A percentile compares a stretch with the other conserved stretches of the same genome.
Evolutionary conservation across 2,113 vertebrate species (phyloP).

Genomic region (Orthochromis malagaraziensis): DNA sequence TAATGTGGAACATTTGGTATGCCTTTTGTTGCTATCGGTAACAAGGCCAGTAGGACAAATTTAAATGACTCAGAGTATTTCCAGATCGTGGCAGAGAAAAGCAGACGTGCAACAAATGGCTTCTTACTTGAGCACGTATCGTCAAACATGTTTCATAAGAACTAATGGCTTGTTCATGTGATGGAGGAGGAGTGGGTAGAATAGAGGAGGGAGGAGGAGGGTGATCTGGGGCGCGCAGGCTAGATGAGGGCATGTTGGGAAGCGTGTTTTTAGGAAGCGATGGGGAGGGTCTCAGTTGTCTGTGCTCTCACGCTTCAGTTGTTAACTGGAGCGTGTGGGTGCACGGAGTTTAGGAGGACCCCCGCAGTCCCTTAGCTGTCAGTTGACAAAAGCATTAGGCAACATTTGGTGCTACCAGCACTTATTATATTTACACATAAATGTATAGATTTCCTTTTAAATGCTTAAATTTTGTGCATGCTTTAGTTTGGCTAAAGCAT

Average conservation of each 20-base stretch:
- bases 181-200: background rate
- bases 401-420: background rate
- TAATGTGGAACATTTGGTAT: background rate
- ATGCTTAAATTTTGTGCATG: background rate
- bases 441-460: background rate
- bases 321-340: slow-evolving; percentile 69
- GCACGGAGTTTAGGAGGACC: slow-evolving; percentile 48
- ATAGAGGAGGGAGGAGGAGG: background rate
- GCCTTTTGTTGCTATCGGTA: slow-evolving; percentile 1
- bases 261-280: slow-evolving; percentile 29
- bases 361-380: slow-evolving; percentile 35
- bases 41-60: slow-evolving; percentile 25
- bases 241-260: slow-evolving; percentile 12
- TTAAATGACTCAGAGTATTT: slow-evolving; percentile 4
- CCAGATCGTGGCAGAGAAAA: slow-evolving; percentile 4
- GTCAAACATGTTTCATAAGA: background rate
- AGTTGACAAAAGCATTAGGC: slow-evolving; percentile 38
- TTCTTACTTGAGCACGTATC: background rate
- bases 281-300: slow-evolving; percentile 56
- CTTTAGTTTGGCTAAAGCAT: background rate
- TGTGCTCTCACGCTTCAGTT: slow-evolving; percentile 49
- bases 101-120: background rate
- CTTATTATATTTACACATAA: background rate
- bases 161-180: background rate
- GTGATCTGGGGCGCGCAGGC: background rate